Evolutionary conservation across 2,113 vertebrate species (phyloP).

Genomic region (Takifugu flavidus): DNA sequence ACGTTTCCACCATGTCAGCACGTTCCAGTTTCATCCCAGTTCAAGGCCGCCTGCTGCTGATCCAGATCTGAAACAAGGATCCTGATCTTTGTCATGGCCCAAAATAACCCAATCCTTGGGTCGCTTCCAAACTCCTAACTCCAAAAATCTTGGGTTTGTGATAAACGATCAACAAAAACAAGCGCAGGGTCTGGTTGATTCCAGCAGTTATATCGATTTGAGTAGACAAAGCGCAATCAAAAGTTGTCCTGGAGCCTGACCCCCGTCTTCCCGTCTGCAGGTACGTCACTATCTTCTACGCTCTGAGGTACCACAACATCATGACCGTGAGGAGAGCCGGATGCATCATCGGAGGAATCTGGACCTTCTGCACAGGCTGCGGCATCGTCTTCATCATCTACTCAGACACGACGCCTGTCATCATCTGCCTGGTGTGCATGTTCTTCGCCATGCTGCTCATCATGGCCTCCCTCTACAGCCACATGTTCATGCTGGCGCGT

Average conservation of each 20-base stretch:
- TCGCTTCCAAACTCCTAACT: too few relatives aligned
- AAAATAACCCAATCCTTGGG: too few relatives aligned
- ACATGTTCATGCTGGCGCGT: constrained; percentile 93
- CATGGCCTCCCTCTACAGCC: constrained; percentile 92
- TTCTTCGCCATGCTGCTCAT: constrained; percentile 93
- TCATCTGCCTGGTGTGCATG: constrained; percentile 92
- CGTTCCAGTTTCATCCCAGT: too few relatives aligned
- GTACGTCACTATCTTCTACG: constrained; percentile 93
- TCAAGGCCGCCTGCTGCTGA: too few relatives aligned
- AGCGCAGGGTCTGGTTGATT: too few relatives aligned
- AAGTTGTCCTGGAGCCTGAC: neutral
- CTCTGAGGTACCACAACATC: constrained; percentile 91
- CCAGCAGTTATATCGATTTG: too few relatives aligned
- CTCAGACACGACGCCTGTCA: constrained; percentile 86
- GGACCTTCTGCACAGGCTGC: constrained; percentile 89
- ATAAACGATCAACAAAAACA: too few relatives aligned
- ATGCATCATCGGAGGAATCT: constrained; percentile 86
- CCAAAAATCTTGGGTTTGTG: too few relatives aligned
- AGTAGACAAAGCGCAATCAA: too few relatives aligned
- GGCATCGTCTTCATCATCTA: constrained; percentile 93
- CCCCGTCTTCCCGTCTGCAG: constrained; percentile 22
- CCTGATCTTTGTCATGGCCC: too few relatives aligned
- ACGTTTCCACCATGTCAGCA: too few relatives aligned
- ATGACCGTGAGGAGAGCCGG: constrained; percentile 85
- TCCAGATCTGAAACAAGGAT: too few relatives aligned